A percentile compares a stretch with the other conserved stretches of the same genome.
Evolutionary conservation across 2,888 invertebrate species (phyloP).

Genomic region (Schizotus pectinicornis): DNA sequence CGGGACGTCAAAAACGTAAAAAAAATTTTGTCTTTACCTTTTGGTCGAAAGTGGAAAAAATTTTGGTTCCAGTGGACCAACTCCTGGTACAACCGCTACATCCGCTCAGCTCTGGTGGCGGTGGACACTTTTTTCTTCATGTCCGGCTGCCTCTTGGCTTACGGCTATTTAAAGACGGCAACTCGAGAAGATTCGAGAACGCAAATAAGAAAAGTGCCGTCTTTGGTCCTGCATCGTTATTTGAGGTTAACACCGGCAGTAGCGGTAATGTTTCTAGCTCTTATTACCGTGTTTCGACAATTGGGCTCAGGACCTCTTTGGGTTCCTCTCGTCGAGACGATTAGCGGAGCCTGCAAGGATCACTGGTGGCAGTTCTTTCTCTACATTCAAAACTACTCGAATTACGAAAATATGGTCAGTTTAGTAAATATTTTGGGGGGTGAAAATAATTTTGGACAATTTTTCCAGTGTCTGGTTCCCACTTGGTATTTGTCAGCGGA

Average conservation of each 20-base stretch:
- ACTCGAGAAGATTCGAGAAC: not conserved
- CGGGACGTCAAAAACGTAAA: too few relatives aligned
- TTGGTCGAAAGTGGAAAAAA: too few relatives aligned
- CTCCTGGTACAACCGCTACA: conserved; percentile 36
- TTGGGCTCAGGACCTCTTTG: conserved; percentile 58
- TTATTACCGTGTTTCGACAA: conserved; percentile 54
- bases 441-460: too few relatives aligned
- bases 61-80: conserved; percentile 52
- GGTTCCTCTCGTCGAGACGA: conserved; percentile 35
- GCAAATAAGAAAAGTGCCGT: conserved; percentile 25
- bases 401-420: conserved; percentile 5
- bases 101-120: conserved; percentile 60
- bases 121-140: conserved; percentile 72
- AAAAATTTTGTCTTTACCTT: too few relatives aligned
- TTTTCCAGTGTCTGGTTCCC: conserved; percentile 48
- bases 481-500: conserved; percentile 55
- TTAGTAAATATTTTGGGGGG: too few relatives aligned
- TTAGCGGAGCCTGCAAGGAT: conserved; percentile 46
- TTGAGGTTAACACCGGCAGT: conserved; percentile 53
- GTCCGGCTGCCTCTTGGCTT: conserved; percentile 66
- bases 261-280: conserved; percentile 53
- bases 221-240: conserved; percentile 29
- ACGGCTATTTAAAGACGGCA: conserved; percentile 51
- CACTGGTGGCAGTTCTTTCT: conserved; percentile 50
- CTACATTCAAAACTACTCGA: too few relatives aligned